A percentile compares a stretch with the other conserved stretches of the same genome.
Conservation (phyloP, 2,797 vertebrate genomes). For the Galago senegalensis region DNA sequence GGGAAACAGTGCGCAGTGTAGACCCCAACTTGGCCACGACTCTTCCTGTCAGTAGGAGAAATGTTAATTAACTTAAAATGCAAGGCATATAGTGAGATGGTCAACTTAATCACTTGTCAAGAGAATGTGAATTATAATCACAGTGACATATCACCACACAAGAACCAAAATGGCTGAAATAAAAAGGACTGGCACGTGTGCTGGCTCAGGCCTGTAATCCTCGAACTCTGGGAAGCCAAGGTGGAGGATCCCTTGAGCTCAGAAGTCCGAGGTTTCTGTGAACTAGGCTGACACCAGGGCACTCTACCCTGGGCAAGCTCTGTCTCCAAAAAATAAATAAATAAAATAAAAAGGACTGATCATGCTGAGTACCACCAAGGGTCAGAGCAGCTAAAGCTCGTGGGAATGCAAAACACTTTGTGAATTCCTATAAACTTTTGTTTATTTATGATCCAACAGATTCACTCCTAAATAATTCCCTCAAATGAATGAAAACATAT, state of each 20-base stretch:
- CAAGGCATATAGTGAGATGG: not conserved
- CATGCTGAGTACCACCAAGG: not conserved
- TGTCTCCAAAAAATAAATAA: too few species aligned
- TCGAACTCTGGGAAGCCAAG: too few species aligned
- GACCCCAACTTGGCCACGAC: not conserved
- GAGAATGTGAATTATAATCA: not conserved
- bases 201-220: too few species aligned
- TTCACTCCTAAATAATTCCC: not conserved
- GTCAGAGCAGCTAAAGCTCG: not conserved
- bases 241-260: too few species aligned
- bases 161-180: not conserved
- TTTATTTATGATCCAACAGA: not conserved
- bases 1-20: not conserved
- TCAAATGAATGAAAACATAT: slow-evolving; percentile 35
- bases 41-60: not conserved
- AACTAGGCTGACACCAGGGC: too few species aligned
- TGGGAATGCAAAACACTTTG: not conserved
- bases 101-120: not conserved
- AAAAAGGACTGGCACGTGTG: not conserved
- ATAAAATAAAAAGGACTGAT: not conserved
- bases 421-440: not conserved
- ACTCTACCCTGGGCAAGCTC: too few species aligned
- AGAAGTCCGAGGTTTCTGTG: too few species aligned
- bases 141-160: not conserved
- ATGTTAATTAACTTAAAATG: not conserved